These are phyloP conservation scores for Oreotrochilus melanogaster DNA, from an alignment of 2,113 vertebrate genomes.

Conservation along the genomic window DNA sequence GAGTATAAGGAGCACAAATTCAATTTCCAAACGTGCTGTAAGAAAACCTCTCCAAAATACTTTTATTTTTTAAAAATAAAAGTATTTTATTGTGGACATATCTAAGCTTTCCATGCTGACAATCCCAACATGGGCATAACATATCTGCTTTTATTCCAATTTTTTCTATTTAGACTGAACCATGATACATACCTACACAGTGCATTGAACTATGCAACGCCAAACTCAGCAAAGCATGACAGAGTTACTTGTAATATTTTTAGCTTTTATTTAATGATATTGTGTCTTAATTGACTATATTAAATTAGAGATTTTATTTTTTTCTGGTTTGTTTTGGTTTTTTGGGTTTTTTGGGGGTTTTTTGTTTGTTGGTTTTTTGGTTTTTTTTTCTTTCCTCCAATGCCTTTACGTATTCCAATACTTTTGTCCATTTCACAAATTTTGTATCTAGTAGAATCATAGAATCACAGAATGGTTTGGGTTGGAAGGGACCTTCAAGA, in stretches of 20 bases:
- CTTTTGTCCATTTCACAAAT: neutral
- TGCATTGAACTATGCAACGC: neutral
- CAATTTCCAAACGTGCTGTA: neutral
- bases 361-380: neutral
- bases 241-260: neutral
- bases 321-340: neutral
- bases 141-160: neutral
- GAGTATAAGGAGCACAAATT: rapidly evolving
- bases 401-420: no score
- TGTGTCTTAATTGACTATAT: neutral
- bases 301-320: neutral
- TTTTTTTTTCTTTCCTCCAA: neutral
- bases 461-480: no score
- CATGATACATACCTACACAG: neutral
- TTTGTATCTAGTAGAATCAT: neutral
- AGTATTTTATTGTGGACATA: neutral
- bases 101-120: neutral
- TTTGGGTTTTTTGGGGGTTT: no score
- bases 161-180: neutral
- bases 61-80: neutral
- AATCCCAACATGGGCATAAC: neutral
- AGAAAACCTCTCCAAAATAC: neutral
- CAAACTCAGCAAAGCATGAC: neutral
- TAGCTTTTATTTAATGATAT: neutral
- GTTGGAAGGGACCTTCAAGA: no score